Base-by-base conservation (phyloP, 2,113 vertebrate species). In the Elanus axillaris region DNA sequence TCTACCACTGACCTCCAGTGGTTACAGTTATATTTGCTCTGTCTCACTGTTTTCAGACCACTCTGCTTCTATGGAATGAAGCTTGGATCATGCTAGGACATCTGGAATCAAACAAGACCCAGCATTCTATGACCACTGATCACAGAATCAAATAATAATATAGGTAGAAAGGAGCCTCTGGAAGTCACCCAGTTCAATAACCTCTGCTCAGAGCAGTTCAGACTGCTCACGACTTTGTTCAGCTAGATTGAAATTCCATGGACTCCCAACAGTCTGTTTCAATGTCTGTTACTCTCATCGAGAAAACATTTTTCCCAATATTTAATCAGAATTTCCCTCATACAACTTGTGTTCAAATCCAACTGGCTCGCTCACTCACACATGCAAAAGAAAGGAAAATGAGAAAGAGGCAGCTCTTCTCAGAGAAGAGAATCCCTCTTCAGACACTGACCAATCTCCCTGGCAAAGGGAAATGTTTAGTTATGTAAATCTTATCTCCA, bases 1-100 rank as follows among this genome's bases (percentile, higher is more conserved):
- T 94, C 89, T 95, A 72, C 69, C 91, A 96, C 91, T 97, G 97
- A 95, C 96, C 93, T 67, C 96, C 95, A 94, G 97, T 94, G 97
- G 97, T 71, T 93, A 68, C 48, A 89, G 47, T 48, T 66, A 2
- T 34, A 45, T 45, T 94, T 91, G 56, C 68, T 95, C 76, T 56
- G 13, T n/a, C 72, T 74, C 48, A 2, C 27, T 38, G 56, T 47
- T 55, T 29, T 15, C 40, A 32, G 9, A 52, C 38, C 7, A 8
- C 48, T 62, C 52, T 32, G 31, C 52, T 78, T 9, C 83, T 31
- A 0, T 1, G 31, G 32, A 62, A 62, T 4, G 56, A 83, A 77
- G 50, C 32, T n/a, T 64, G 58, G 36, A 93, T 40, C 31, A 43
- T 1, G 26, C 18, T 6, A 66, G 32, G 23, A 58, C 11, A 32